These are phyloP conservation scores for Puntigrus tetrazona DNA, from an alignment of 2,113 vertebrate species.

Conservation along the genomic window DNA sequence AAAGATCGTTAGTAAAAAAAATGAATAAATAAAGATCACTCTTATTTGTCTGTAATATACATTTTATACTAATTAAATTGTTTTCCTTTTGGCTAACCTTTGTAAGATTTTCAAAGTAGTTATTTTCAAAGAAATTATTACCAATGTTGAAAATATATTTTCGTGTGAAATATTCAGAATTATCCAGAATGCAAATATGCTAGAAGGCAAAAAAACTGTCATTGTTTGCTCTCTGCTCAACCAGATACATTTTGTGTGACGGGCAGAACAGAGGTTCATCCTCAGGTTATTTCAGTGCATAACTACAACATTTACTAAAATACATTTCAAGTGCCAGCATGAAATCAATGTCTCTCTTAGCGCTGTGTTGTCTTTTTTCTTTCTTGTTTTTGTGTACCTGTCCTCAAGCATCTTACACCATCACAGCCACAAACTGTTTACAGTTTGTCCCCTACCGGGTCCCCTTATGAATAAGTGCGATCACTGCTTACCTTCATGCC, in stretches of 20 bases:
- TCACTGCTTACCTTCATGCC: conserved; percentile 49
- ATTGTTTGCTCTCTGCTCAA: not conserved
- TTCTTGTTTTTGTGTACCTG: not conserved
- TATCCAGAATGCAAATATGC: not conserved
- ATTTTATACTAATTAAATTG: too few species aligned
- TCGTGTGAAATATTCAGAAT: not conserved
- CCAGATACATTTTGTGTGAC: not conserved
- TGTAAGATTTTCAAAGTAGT: not conserved
- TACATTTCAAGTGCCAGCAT: not conserved
- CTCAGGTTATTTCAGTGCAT: not conserved
- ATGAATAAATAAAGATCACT: too few species aligned
- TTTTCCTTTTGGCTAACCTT: too few species aligned
- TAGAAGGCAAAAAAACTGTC: not conserved
- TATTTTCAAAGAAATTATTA: not conserved
- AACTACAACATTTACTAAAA: not conserved
- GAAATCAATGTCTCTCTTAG: not conserved
- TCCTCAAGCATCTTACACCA: not conserved
- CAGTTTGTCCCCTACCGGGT: not conserved
- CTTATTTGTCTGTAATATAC: not conserved
- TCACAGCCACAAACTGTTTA: not conserved
- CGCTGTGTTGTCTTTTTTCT: not conserved
- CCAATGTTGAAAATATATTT: too few species aligned
- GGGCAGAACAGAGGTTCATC: not conserved
- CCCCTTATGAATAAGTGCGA: not conserved
- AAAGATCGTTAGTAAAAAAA: not conserved